Percentiles rank a stretch among this genome's conserved stretches.
Evolutionary conservation across 2,888 invertebrate genomes (phyloP).

Genomic region (Zeuzera pyrina): DNA sequence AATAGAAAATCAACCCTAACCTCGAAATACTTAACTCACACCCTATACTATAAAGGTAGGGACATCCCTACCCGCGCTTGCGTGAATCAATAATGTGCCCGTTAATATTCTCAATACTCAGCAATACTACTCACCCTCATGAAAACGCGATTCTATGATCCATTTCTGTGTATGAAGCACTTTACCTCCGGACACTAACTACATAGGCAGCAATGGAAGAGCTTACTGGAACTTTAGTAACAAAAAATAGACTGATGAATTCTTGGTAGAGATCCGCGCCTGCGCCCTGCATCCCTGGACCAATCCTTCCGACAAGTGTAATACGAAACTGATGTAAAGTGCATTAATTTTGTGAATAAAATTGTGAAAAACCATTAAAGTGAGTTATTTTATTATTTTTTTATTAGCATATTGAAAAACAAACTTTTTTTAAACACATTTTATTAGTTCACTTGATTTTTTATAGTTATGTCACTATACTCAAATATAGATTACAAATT

Average conservation of each 20-base stretch:
- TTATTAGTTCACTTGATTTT: too few species aligned
- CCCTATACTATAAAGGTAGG: slow-evolving; percentile 28
- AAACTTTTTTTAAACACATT: too few species aligned
- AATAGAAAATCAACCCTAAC: slow-evolving; percentile 10
- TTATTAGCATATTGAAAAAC: too few species aligned
- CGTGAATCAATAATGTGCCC: slow-evolving; percentile 57
- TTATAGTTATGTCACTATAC: too few species aligned
- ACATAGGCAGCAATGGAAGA: slow-evolving; percentile 26
- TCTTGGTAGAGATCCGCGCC: slow-evolving; percentile 37
- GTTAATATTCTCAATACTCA: slow-evolving; percentile 22
- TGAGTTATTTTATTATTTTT: slow-evolving; percentile 30
- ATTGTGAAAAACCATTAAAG: slow-evolving; percentile 33
- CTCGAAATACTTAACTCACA: slow-evolving; percentile 6
- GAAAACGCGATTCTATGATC: slow-evolving; percentile 8
- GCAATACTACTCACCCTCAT: slow-evolving; percentile 12
- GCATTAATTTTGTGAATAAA: slow-evolving; percentile 46
- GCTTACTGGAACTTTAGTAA: not conserved
- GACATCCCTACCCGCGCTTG: slow-evolving; percentile 48
- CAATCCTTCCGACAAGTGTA: slow-evolving; percentile 54
- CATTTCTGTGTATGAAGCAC: slow-evolving; percentile 23
- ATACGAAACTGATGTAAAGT: slow-evolving; percentile 44
- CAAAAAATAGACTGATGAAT: slow-evolving; percentile 24
- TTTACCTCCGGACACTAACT: not conserved
- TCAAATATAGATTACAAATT: too few species aligned
- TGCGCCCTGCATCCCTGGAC: slow-evolving; percentile 60